These are phyloP conservation scores for Chironomus riparius DNA, from an alignment of 2,888 invertebrate species.

Conservation along the genomic window DNA sequence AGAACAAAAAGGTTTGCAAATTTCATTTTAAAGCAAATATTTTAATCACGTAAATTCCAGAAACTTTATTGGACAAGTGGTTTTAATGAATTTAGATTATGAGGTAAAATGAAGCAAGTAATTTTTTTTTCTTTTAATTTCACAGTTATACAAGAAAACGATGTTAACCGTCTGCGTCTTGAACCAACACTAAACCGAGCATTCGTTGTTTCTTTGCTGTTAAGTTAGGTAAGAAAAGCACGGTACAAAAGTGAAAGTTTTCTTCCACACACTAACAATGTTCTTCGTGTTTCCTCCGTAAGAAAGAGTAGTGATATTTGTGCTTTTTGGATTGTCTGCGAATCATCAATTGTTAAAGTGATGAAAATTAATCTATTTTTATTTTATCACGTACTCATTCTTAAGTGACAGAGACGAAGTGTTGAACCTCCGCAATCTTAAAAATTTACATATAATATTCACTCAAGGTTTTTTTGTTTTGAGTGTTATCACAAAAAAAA, in stretches of 20 bases:
- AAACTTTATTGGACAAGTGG: background rate
- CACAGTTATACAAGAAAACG: conserved; percentile 17
- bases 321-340: background rate
- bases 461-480: too few relatives aligned
- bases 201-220: background rate
- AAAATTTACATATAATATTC: too few relatives aligned
- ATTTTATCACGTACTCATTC: background rate
- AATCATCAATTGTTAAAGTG: background rate
- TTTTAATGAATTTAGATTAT: background rate
- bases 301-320: too few relatives aligned
- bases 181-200: conserved; percentile 8
- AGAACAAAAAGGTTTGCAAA: background rate
- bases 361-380: background rate
- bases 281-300: background rate
- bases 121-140: background rate
- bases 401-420: background rate
- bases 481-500: too few relatives aligned
- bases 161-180: conserved; percentile 18
- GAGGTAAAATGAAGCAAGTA: background rate
- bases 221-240: background rate
- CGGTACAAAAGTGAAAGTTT: conserved; percentile 22
- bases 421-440: too few relatives aligned
- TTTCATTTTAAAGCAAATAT: background rate
- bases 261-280: background rate
- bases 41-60: background rate